These are phyloP conservation scores for Coenobita brevimanus DNA, from an alignment of 1,140 invertebrate species.

Conservation along the genomic window DNA sequence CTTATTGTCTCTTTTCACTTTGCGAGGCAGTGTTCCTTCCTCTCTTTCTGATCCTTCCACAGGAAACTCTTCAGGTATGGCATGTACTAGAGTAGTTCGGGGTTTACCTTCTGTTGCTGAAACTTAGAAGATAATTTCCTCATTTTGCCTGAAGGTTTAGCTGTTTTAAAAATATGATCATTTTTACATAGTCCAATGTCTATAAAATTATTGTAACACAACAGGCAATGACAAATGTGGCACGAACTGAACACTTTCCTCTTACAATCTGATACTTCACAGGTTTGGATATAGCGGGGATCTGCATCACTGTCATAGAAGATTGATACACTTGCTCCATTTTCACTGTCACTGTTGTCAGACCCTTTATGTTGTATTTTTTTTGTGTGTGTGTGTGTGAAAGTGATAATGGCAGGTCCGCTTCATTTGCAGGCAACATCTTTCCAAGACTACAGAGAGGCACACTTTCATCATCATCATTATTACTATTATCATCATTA, in stretches of 20 bases:
- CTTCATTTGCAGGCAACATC: neutral
- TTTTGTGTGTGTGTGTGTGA: no score
- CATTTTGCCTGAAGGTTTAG: neutral
- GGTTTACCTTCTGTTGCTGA: neutral
- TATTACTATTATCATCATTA: no score
- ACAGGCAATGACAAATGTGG: neutral
- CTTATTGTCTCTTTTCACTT: neutral
- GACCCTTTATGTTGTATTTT: neutral
- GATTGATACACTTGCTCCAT: neutral
- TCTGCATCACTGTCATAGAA: neutral
- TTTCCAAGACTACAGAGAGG: slow-evolving; percentile 11
- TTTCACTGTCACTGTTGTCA: neutral
- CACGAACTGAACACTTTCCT: slow-evolving; percentile 16
- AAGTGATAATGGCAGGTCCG: neutral
- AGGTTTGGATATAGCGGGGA: slow-evolving; percentile 4
- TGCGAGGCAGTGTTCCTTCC: neutral
- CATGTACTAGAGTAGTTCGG: neutral
- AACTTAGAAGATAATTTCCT: no score
- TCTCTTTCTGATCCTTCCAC: slow-evolving; percentile 3
- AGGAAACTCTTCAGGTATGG: slow-evolving; percentile 5
- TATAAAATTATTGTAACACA: neutral
- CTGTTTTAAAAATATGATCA: neutral
- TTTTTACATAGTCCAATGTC: neutral
- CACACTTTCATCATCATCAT: neutral
- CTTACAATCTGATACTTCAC: neutral